Evolutionary conservation across 1,140 invertebrate species (phyloP).

Genomic region (Drosophila parvula): DNA sequence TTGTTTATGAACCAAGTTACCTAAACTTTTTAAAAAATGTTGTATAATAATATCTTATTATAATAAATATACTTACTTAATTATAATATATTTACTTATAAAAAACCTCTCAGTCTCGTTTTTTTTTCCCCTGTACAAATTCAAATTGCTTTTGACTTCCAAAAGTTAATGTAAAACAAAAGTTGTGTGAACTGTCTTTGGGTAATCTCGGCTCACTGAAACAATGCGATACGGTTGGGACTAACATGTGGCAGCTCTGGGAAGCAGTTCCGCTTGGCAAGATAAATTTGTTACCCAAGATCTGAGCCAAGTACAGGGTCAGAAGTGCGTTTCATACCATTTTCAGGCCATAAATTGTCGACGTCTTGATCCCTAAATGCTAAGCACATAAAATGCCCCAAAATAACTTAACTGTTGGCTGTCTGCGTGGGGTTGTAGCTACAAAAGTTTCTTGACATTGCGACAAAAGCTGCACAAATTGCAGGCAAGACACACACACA

Average conservation of each 20-base stretch:
- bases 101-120: too few relatives aligned
- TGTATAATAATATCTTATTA: too few relatives aligned
- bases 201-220: conserved; percentile 26
- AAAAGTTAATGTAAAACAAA: conserved; percentile 36
- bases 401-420: conserved; percentile 53
- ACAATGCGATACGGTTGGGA: conserved; percentile 29
- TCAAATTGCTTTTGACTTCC: neutral
- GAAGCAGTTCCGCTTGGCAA: conserved; percentile 15
- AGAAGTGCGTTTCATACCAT: conserved; percentile 35
- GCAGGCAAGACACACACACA: conserved; percentile 33
- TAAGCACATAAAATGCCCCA: conserved; percentile 58
- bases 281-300: conserved; percentile 30
- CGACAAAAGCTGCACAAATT: conserved; percentile 57
- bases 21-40: too few relatives aligned
- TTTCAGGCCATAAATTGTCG: conserved; percentile 34
- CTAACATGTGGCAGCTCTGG: conserved; percentile 30
- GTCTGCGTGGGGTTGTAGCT: conserved; percentile 22
- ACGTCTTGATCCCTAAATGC: conserved; percentile 53
- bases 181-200: conserved; percentile 30
- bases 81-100: too few relatives aligned
- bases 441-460: conserved; percentile 66
- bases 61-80: too few relatives aligned
- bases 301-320: conserved; percentile 41
- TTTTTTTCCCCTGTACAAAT: neutral
- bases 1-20: neutral